A percentile compares a stretch with the other conserved stretches of the same genome.
Evolutionary conservation across 2,113 vertebrate genomes (phyloP).

Genomic region (Sinocyclocheilus rhinocerous): DNA sequence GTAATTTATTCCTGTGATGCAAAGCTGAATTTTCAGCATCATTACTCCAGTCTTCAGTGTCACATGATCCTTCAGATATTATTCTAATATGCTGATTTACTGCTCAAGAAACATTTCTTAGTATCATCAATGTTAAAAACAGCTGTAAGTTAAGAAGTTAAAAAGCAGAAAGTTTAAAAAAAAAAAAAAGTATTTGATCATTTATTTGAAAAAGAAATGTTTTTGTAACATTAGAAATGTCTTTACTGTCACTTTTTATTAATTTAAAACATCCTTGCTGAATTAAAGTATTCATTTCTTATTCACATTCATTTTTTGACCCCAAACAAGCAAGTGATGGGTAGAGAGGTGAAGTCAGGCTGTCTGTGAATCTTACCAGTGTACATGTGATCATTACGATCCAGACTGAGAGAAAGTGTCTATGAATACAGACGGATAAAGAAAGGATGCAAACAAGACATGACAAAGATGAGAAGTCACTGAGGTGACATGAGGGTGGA

Average conservation of each 20-base stretch:
- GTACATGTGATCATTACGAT: conserved; percentile 71
- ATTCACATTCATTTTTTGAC: background rate
- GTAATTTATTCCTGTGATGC: background rate
- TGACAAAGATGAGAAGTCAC: conserved; percentile 2
- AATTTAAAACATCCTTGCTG: background rate
- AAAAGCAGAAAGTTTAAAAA: background rate
- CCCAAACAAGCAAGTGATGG: background rate
- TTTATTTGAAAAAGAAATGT: background rate
- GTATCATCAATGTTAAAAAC: background rate
- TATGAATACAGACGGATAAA: conserved; percentile 75
- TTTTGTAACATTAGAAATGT: background rate
- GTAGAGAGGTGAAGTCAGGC: conserved; percentile 10
- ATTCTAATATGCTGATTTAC: background rate
- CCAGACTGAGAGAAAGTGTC: conserved; percentile 68
- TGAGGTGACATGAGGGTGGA: background rate
- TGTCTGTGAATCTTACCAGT: background rate
- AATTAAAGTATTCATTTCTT: background rate
- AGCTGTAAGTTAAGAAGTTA: background rate
- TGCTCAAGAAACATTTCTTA: background rate
- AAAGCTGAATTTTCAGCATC: background rate
- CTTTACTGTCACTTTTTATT: background rate
- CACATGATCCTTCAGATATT: background rate
- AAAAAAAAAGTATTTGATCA: too few species aligned
- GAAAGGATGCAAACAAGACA: background rate
- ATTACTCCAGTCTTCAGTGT: background rate